These are phyloP conservation scores for Leptopilina boulardi DNA, from an alignment of 1,140 invertebrate genomes.

Conservation along the genomic window DNA sequence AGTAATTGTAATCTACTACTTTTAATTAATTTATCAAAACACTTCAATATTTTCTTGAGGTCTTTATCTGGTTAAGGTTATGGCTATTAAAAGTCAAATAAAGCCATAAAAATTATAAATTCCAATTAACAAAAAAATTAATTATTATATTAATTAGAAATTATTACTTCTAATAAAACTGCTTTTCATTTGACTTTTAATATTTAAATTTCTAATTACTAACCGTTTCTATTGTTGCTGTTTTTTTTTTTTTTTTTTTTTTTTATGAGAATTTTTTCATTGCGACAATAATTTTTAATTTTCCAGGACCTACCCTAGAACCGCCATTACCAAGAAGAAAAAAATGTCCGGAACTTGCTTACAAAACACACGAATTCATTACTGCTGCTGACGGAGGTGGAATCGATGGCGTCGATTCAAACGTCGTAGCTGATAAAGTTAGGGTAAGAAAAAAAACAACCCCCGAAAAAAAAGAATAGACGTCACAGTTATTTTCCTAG, in stretches of 20 bases:
- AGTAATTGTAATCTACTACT: conserved; percentile 21
- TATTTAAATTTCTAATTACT: not conserved
- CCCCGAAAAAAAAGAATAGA: not conserved
- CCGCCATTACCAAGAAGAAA: conserved; percentile 89
- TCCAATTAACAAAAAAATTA: not conserved
- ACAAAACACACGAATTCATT: conserved; percentile 89
- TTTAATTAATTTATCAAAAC: not conserved
- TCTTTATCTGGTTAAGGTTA: conserved; percentile 20
- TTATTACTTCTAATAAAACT: not conserved
- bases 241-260: not conserved
- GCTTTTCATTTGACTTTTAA: not conserved
- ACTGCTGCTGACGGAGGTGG: conserved; percentile 78
- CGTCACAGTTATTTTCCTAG: not conserved
- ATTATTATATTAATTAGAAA: too few species aligned
- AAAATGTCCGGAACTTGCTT: conserved; percentile 90
- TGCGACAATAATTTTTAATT: conserved; percentile 47
- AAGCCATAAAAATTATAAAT: not conserved
- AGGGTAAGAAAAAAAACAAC: conserved; percentile 49
- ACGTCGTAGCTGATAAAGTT: conserved; percentile 74
- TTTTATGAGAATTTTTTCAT: not conserved
- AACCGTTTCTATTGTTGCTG: too few species aligned
- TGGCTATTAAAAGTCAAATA: not conserved
- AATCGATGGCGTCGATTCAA: conserved; percentile 72
- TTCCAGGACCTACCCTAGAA: conserved; percentile 81
- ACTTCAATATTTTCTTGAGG: not conserved